Evolutionary conservation across 2,888 invertebrate genomes (phyloP), one percentile per base, ranked within the genome.

Genomic region (Leptinotarsa peninsularis): DNA sequence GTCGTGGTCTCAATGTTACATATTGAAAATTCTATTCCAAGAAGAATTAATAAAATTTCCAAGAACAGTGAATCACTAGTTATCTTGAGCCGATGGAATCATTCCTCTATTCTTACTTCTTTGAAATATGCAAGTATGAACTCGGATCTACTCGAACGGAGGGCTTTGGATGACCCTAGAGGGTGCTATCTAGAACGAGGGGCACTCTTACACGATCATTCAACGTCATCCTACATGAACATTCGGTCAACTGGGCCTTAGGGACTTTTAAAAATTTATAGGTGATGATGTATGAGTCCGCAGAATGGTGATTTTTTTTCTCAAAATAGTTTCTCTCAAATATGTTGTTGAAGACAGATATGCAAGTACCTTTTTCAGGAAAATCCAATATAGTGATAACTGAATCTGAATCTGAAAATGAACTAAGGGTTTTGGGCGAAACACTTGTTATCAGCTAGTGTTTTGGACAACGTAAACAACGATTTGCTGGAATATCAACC

Each of bases 201-300:
- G 78, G 73, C 73, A 70, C 76, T 79, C 75, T 70, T 76, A 78
- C 76, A 73, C 81, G 83, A 85, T 85, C 84, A 83, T 81, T 85
- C 85, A 85, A 82, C 82, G 84, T 84, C 83, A 83, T 81, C 79
- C 79, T 67, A 79, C 77, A 73, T 78, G 83, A 84, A 85, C 85
- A 85, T 84, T 85, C 85, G 85, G 85, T 84, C 85, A 84, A 85
- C 84, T 84, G 84, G 83, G 76, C 85, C 83, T 81, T 71, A 67
- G 85, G 85, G 84, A 84, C 50, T 77, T 79, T 76, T 70, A 73
- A 76, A 79, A 79, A 79, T 75, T 75, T 75, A 74, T 69, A 70
- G 60, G 23, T 60, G 67, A 79, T 78, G 80, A 80, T 78, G 72
- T 75, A 80, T 80, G 71, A 69, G 66, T 54, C 72, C 50, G 58